A percentile compares a stretch with the other conserved stretches of the same genome.
Evolutionary conservation across 2,113 vertebrate genomes (phyloP).

Genomic region (Hemicordylus capensis): DNA sequence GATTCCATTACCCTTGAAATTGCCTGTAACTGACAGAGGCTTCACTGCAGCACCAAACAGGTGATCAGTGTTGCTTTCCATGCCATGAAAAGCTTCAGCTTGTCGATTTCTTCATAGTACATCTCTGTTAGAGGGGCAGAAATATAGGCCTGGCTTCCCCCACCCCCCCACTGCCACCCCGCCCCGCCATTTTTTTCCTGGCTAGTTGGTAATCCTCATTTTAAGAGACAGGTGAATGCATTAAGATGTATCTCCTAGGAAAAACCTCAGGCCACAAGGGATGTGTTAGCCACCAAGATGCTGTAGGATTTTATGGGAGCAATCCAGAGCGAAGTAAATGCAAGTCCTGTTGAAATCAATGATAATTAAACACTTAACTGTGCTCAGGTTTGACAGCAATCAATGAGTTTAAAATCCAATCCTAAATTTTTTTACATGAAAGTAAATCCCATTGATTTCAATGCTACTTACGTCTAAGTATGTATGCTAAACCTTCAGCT

Average conservation of each 20-base stretch:
- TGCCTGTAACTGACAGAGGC: not conserved
- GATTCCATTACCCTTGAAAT: too few species aligned
- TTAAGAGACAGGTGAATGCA: not conserved
- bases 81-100: not conserved
- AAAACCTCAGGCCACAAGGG: not conserved
- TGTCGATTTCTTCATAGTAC: not conserved
- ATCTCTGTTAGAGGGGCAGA: not conserved
- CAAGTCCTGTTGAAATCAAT: not conserved
- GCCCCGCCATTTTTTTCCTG: not conserved
- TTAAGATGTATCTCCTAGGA: slow-evolving; percentile 9
- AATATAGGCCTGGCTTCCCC: too few species aligned
- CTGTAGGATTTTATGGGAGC: not conserved
- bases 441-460: slow-evolving; percentile 17
- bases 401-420: slow-evolving; percentile 10
- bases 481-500: not conserved
- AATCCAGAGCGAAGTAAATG: not conserved
- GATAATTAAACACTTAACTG: slow-evolving; percentile 14
- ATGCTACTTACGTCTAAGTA: not conserved
- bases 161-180: too few species aligned
- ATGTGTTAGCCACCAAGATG: not conserved
- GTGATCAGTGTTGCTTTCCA: not conserved
- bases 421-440: slow-evolving; percentile 5
- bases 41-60: not conserved
- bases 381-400: not conserved
- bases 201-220: not conserved